Percentiles rank a stretch among this genome's conserved stretches.
Evolutionary conservation across 2,888 invertebrate genomes (phyloP).

Genomic region (Papilio gigon): DNA sequence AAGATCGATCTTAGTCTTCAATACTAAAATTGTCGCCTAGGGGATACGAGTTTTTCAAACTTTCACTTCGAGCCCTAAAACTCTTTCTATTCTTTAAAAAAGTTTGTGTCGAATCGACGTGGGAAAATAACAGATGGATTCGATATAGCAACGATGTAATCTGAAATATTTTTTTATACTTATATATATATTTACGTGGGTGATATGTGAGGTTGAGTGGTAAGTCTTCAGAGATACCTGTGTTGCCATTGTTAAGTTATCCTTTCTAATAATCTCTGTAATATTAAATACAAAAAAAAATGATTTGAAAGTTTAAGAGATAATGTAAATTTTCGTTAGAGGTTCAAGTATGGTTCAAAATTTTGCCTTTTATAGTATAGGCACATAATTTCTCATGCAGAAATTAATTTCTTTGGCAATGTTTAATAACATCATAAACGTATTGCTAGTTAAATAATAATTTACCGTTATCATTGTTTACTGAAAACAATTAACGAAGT

Average conservation of each 20-base stretch:
- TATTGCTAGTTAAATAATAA: neutral
- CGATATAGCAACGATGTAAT: constrained; percentile 17
- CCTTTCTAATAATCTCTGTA: too few species aligned
- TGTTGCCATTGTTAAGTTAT: neutral
- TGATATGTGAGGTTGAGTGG: neutral
- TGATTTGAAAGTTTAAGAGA: too few species aligned
- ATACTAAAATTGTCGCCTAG: constrained; percentile 25
- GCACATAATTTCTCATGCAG: too few species aligned
- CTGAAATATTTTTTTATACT: constrained; percentile 11
- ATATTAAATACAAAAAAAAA: too few species aligned
- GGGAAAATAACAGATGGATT: constrained; percentile 39
- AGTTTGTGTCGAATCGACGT: constrained; percentile 36
- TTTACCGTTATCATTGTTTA: neutral
- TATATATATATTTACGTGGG: neutral
- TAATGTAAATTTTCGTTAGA: too few species aligned
- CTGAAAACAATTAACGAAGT: neutral
- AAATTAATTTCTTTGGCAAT: too few species aligned
- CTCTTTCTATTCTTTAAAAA: constrained; percentile 35
- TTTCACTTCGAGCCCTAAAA: constrained; percentile 21
- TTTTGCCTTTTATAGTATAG: too few species aligned
- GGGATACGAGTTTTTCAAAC: constrained; percentile 7
- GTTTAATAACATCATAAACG: neutral
- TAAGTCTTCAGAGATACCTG: neutral
- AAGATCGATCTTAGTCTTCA: constrained; percentile 20
- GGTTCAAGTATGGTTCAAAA: too few species aligned